Percentiles rank a stretch among this genome's conserved stretches.
These are phyloP conservation scores for Penaeus vannamei DNA, from an alignment of 1,140 invertebrate genomes.

Conservation along the genomic window DNA sequence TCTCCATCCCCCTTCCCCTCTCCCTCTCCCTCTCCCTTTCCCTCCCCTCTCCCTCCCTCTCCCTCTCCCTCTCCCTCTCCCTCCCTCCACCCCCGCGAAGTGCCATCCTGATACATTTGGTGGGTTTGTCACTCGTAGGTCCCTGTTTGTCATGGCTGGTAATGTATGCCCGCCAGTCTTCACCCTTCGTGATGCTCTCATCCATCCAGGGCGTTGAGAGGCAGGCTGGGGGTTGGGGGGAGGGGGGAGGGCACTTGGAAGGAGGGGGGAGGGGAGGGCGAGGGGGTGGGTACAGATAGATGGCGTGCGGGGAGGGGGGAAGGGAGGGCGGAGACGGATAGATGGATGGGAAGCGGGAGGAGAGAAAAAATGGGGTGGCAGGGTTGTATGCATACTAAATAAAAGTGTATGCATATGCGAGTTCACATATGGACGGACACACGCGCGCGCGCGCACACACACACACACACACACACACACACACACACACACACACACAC, in stretches of 20 bases:
- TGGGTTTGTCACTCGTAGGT: too few species aligned
- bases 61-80: not conserved
- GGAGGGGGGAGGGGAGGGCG: not conserved
- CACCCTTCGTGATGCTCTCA: not conserved
- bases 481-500: conserved; percentile 8
- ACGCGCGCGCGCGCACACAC: not conserved
- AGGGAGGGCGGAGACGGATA: not conserved
- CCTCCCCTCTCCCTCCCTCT: not conserved
- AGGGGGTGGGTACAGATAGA: not conserved
- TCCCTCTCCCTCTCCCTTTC: not conserved
- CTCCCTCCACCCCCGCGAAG: not conserved
- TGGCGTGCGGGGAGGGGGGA: not conserved
- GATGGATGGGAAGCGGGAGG: conserved; percentile 3
- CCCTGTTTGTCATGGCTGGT: not conserved
- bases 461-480: not conserved
- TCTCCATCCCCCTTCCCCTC: not conserved
- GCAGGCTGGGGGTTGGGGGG: not conserved
- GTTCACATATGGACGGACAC: too few species aligned
- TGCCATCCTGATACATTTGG: not conserved
- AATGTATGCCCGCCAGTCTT: not conserved
- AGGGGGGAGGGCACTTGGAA: not conserved
- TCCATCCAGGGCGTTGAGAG: not conserved
- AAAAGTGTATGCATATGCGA: not conserved
- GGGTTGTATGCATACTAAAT: not conserved
- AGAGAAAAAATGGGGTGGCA: not conserved